These are phyloP conservation scores for Drosophila gunungcola DNA, from an alignment of 1,140 invertebrate species.

Conservation along the genomic window DNA sequence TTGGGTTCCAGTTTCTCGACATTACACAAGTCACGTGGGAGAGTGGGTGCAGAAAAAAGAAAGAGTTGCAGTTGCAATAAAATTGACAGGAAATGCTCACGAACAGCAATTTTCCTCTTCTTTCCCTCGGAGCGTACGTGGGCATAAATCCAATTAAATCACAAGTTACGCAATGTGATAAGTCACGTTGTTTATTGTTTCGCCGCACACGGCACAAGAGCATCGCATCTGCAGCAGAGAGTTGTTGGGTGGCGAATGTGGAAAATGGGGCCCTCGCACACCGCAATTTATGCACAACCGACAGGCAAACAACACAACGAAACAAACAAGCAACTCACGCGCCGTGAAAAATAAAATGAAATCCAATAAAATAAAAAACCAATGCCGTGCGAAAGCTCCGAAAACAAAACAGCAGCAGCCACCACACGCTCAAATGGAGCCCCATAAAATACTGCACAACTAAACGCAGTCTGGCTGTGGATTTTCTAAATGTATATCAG, in stretches of 20 bases:
- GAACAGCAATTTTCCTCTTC: conserved; percentile 12
- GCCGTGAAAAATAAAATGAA: conserved; percentile 45
- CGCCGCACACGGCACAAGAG: conserved; percentile 37
- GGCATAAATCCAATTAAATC: conserved; percentile 82
- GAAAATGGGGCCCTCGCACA: conserved; percentile 19
- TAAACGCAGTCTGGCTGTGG: conserved; percentile 57
- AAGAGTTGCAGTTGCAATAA: conserved; percentile 59
- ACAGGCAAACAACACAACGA: conserved; percentile 65
- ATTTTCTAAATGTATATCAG: conserved; percentile 46
- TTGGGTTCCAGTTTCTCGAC: conserved; percentile 44
- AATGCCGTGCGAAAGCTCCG: conserved; percentile 2
- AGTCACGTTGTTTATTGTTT: conserved; percentile 83
- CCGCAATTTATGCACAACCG: conserved; percentile 77
- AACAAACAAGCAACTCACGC: conserved; percentile 63
- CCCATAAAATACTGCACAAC: conserved; percentile 49
- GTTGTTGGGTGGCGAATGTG: neutral
- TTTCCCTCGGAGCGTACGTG: conserved; percentile 36
- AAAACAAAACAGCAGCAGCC: conserved; percentile 1
- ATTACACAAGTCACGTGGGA: conserved; percentile 26
- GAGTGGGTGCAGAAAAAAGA: neutral
- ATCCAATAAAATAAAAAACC: conserved; percentile 31
- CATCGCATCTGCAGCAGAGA: conserved; percentile 1
- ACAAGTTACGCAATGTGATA: conserved; percentile 82
- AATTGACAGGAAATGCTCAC: conserved; percentile 54
- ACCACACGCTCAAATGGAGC: conserved; percentile 26